These are phyloP conservation scores for Drosophila leonis DNA, from an alignment of 2,888 invertebrate species.

Conservation along the genomic window DNA sequence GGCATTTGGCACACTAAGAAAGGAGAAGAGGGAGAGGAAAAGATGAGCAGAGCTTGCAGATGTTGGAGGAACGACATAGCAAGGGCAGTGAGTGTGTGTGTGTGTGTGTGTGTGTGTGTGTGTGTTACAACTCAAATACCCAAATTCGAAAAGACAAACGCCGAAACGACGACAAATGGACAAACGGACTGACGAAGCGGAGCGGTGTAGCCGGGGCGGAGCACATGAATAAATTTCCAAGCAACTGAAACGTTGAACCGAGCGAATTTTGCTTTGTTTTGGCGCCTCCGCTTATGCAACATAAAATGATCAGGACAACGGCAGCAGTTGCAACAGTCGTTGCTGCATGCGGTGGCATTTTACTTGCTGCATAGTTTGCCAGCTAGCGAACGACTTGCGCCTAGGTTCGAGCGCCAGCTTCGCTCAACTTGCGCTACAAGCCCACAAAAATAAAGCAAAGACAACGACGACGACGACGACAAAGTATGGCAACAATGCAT, in stretches of 20 bases:
- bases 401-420: constrained; percentile 13
- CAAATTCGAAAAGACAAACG: constrained; percentile 48
- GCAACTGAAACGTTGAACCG: constrained; percentile 75
- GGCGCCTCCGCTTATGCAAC: constrained; percentile 67
- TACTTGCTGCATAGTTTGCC: constrained; percentile 72
- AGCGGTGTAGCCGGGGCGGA: background rate
- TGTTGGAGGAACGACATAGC: constrained; percentile 11
- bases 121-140: constrained; percentile 41
- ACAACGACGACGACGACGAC: constrained; percentile 41
- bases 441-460: constrained; percentile 69
- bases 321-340: constrained; percentile 54
- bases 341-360: constrained; percentile 71
- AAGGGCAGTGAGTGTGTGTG: background rate
- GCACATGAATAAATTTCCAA: constrained; percentile 69
- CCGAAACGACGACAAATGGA: constrained; percentile 21
- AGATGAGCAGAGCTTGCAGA: background rate
- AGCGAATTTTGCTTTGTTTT: constrained; percentile 71
- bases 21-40: background rate
- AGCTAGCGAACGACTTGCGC: constrained; percentile 26
- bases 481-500: constrained; percentile 66
- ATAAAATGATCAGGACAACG: constrained; percentile 56
- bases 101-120: background rate
- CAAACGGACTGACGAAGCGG: background rate
- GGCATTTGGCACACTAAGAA: constrained; percentile 4
- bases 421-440: constrained; percentile 5